Percentiles rank a stretch among this genome's conserved stretches.
These are phyloP conservation scores for Drosophila cognata DNA, from an alignment of 2,888 invertebrate genomes.

Conservation along the genomic window DNA sequence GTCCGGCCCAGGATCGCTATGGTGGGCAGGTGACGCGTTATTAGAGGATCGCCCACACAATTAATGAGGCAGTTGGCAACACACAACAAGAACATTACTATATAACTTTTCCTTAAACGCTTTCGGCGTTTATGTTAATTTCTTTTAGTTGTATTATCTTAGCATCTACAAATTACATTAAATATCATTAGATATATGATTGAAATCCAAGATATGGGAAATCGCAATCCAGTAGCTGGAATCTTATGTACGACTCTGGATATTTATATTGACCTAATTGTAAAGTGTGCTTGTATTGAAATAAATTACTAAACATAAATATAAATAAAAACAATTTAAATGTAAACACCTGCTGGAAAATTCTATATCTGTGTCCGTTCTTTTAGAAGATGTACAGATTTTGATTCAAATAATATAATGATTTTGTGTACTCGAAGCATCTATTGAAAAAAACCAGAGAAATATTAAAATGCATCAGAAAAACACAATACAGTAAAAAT, in stretches of 20 bases:
- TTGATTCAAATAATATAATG: not conserved
- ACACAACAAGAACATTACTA: constrained; percentile 25
- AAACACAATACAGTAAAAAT: not conserved
- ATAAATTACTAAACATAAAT: not conserved
- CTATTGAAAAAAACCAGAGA: not conserved
- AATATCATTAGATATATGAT: constrained; percentile 59
- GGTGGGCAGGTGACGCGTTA: constrained; percentile 83
- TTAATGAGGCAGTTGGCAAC: constrained; percentile 39
- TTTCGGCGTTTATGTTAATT: constrained; percentile 55
- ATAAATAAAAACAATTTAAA: not conserved
- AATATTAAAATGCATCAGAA: not conserved
- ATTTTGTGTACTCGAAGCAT: not conserved
- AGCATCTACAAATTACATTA: constrained; percentile 62
- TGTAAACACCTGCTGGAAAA: not conserved
- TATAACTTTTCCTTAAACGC: constrained; percentile 45
- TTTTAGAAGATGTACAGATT: not conserved
- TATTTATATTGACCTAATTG: constrained; percentile 2
- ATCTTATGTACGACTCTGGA: not conserved
- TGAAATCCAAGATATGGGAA: constrained; percentile 16
- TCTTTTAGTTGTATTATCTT: constrained; percentile 57
- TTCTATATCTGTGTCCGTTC: not conserved
- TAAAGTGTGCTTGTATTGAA: constrained; percentile 3
- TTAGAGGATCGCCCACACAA: constrained; percentile 43
- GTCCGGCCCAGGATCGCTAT: constrained; percentile 83
- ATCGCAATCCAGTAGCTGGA: constrained; percentile 7